Base-by-base conservation (phyloP, 2,797 vertebrate genomes). In the Arnoldichthys spilopterus region DNA sequence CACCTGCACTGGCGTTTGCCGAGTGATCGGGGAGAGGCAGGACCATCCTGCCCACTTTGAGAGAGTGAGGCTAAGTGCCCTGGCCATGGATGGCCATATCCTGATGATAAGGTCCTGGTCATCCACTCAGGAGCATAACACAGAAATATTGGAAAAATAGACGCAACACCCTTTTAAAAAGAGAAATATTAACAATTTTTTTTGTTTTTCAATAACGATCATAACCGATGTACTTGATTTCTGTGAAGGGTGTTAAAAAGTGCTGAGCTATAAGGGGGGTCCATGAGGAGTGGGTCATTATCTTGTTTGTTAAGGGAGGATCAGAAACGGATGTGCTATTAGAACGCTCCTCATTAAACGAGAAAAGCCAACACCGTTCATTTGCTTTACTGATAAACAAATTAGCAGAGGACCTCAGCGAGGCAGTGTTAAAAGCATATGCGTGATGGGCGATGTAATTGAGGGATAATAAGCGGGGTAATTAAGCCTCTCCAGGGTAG, bases 291-390 rank as follows among this genome's bases (percentile, higher is more conserved):
- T 20, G 61, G 78, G 87, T 88, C 85, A 86, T 90, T 90, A 89
- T 88, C 85, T 89, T 90, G 84, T 91, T 91, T 92, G 90, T 86
- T 86, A 82, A 84, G 85, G 84, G 82, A 81, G 72, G 84, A 90
- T 80, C 84, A 85, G 76, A 75, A 85, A 84, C 63, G 88, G 82
- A 66, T 75, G 32, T 82, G 84, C 85, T 91, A 90, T 92, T 91
- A 87, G 80, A 78, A 74, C 68, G 45, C 91, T 87, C 89, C 82
- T 81, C 69, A 54, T 68, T 73, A 83, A 73, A 53, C 37, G 49
- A 85, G 54, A 24, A 82, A 69, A 12, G 6, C 9, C 53, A 90
- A 85, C 90, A 84, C 88, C 83, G 82, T 80, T 90, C 73, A 89
- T 93, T 92, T 88, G 84, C 86, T 83, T 88, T 79, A 28, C 84